Conservation (phyloP, 2,113 vertebrate species). For the Psophia crepitans region DNA sequence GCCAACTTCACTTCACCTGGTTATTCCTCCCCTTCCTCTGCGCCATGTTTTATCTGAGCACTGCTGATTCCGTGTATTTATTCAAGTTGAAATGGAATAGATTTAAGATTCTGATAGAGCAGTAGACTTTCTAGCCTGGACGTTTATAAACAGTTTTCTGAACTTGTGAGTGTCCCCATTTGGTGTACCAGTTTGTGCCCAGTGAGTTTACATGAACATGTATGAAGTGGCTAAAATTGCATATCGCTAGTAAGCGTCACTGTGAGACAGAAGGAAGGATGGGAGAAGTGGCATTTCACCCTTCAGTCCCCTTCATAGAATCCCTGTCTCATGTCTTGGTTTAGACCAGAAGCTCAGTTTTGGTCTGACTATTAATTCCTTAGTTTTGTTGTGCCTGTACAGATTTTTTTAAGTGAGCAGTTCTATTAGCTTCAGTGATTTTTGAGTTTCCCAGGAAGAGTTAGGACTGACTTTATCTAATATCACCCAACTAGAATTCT, state of each 20-base stretch:
- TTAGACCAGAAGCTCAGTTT: neutral
- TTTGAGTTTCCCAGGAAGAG: neutral
- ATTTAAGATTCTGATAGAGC: neutral
- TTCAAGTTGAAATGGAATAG: neutral
- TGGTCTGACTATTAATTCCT: neutral
- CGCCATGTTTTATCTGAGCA: neutral
- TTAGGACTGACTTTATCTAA: neutral
- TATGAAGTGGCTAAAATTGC: neutral
- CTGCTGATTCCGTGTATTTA: neutral
- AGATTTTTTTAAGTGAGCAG: neutral
- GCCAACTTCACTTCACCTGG: neutral
- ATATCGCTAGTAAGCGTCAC: rapidly evolving
- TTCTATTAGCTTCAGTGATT: neutral
- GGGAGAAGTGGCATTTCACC: neutral
- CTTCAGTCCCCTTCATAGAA: neutral
- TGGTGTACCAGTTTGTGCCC: neutral
- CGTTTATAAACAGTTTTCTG: neutral
- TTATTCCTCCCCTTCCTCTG: neutral
- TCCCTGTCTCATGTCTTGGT: neutral
- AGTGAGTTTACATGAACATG: neutral
- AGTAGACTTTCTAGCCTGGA: neutral
- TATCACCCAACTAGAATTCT: neutral
- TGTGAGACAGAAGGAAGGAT: neutral
- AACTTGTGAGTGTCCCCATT: neutral
- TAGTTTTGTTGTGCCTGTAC: neutral